phyloP scores from a whole-genome alignment of 2,888 invertebrate genomes.

The Hypomecis punctinalis region DNA sequence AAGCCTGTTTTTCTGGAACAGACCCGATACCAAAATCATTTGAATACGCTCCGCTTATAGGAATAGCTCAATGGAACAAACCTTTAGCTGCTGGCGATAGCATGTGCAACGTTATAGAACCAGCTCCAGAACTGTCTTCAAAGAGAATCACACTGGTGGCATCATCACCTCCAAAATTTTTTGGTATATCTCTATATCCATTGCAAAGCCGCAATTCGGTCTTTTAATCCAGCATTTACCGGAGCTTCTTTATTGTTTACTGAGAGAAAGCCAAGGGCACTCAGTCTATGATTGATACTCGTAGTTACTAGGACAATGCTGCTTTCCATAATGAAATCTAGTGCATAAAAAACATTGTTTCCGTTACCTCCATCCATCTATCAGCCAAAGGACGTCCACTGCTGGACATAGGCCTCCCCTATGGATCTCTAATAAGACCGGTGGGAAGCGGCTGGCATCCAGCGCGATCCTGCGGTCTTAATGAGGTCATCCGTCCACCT shows the following conservation, averaged over 20 bases:
- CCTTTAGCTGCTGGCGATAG: slow-evolving; percentile 56
- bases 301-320: slow-evolving; percentile 61
- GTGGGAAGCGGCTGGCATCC: too few relatives aligned
- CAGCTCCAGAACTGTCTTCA: slow-evolving; percentile 57
- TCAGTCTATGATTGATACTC: slow-evolving; percentile 68
- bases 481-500: too few relatives aligned
- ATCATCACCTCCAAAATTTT: slow-evolving; percentile 59
- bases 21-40: slow-evolving; percentile 35
- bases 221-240: slow-evolving; percentile 67
- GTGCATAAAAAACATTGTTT: slow-evolving; percentile 55
- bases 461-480: too few relatives aligned
- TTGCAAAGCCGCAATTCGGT: slow-evolving; percentile 61
- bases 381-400: slow-evolving; percentile 64
- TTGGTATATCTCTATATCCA: slow-evolving; percentile 60
- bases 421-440: too few relatives aligned
- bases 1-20: slow-evolving; percentile 40
- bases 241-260: slow-evolving; percentile 61
- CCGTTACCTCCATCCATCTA: slow-evolving; percentile 58
- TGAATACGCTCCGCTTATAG: slow-evolving; percentile 87
- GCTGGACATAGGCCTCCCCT: slow-evolving; percentile 57
- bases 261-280: slow-evolving; percentile 61
- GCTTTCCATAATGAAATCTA: slow-evolving; percentile 60
- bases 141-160: slow-evolving; percentile 57
- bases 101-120: slow-evolving; percentile 46
- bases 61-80: slow-evolving; percentile 74